A percentile compares a stretch with the other conserved stretches of the same genome.
Conservation (phyloP, 1,140 invertebrate species). For the Apis dorsata region DNA sequence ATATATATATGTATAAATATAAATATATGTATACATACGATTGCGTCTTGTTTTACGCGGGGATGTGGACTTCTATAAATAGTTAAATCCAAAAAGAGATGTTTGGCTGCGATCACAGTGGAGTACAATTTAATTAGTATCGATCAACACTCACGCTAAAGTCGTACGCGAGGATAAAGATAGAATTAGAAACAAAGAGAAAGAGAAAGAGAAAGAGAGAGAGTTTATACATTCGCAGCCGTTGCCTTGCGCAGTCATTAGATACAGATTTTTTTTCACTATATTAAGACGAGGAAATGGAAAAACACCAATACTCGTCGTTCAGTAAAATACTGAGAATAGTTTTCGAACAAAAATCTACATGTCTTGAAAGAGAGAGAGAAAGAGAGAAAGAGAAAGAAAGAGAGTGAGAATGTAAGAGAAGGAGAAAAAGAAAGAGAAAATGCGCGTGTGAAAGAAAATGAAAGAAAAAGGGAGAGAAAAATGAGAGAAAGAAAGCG, state of each 20-base stretch:
- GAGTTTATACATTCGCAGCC: background rate
- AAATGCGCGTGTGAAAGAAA: background rate
- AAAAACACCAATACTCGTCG: background rate
- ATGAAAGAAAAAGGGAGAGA: background rate
- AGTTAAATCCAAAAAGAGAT: background rate
- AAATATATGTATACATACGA: slow-evolving; percentile 2
- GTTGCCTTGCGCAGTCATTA: background rate
- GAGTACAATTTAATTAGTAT: slow-evolving; percentile 2
- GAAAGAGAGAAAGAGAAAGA: background rate
- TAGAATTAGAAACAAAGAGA: background rate
- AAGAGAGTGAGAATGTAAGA: background rate
- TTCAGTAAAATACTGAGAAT: slow-evolving; percentile 7
- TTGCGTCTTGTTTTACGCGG: background rate
- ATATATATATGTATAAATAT: background rate
- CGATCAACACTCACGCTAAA: background rate
- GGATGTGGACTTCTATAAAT: background rate
- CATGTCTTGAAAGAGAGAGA: background rate
- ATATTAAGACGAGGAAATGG: background rate
- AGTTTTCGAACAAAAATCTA: background rate
- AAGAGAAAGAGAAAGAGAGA: background rate
- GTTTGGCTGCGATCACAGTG: background rate
- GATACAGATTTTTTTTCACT: background rate
- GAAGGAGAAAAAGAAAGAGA: background rate
- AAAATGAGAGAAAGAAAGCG: background rate
- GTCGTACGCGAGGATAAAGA: background rate